phyloP scores from a whole-genome alignment of 2,888 invertebrate genomes.

The Palloptera scutellata region DNA sequence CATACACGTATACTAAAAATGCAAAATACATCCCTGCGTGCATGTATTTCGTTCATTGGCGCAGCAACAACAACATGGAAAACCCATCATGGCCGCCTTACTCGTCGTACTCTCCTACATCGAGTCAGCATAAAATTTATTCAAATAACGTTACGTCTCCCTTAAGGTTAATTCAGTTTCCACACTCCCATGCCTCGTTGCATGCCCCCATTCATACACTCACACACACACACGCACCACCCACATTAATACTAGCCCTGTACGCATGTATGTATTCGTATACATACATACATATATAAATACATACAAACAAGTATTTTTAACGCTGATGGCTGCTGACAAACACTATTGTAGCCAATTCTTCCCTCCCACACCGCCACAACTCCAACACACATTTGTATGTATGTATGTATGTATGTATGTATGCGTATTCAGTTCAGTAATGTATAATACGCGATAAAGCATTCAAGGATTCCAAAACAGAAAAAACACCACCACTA shows the following conservation, averaged over 20 bases:
- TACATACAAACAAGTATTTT: too few relatives aligned
- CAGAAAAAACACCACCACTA: too few relatives aligned
- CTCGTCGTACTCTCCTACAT: not conserved
- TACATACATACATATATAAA: too few relatives aligned
- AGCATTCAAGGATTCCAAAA: too few relatives aligned
- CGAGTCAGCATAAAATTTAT: slow-evolving; percentile 49
- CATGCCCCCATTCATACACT: slow-evolving; percentile 8
- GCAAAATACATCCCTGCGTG: not conserved
- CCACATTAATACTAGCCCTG: too few relatives aligned
- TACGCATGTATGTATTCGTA: too few relatives aligned
- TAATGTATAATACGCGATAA: too few relatives aligned
- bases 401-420: not conserved
- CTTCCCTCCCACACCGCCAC: not conserved
- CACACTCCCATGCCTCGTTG: not conserved
- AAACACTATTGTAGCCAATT: too few relatives aligned
- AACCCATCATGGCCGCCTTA: not conserved
- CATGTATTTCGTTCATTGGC: too few relatives aligned
- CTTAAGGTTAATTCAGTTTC: slow-evolving; percentile 53
- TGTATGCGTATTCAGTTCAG: too few relatives aligned
- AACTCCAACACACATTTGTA: not conserved
- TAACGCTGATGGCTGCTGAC: too few relatives aligned
- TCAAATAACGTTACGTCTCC: slow-evolving; percentile 55
- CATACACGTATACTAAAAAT: slow-evolving; percentile 15
- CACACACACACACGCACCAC: slow-evolving; percentile 21
- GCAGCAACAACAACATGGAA: too few relatives aligned